Evolutionary conservation across 2,113 vertebrate genomes (phyloP).

Genomic region (Andinoacara biseriatus): DNA sequence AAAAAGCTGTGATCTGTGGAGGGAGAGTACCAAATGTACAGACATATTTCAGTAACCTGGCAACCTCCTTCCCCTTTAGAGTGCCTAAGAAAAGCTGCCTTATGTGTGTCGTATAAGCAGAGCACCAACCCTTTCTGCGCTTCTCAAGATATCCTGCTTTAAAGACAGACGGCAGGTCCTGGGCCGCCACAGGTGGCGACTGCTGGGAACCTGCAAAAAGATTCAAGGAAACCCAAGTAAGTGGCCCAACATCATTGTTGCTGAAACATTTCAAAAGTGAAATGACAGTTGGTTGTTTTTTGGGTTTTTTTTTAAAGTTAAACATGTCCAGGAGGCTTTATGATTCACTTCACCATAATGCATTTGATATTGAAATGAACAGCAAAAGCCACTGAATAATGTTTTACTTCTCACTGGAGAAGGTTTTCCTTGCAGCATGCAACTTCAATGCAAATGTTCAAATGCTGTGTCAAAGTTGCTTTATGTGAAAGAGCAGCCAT

Average conservation of each 20-base stretch:
- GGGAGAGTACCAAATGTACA: not conserved
- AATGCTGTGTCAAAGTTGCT: conserved; percentile 76
- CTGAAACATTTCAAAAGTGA: not conserved
- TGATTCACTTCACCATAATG: not conserved
- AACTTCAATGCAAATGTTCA: conserved; percentile 74
- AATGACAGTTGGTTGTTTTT: not conserved
- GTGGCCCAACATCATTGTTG: not conserved
- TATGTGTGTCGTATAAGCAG: not conserved
- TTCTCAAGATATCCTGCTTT: conserved; percentile 96
- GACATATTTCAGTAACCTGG: not conserved
- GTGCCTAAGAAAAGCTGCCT: not conserved
- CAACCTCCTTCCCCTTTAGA: not conserved
- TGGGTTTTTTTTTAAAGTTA: not conserved
- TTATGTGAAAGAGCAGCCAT: conserved; percentile 73
- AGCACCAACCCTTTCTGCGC: conserved; percentile 89
- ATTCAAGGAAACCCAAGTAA: not conserved
- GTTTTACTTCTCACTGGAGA: conserved; percentile 15
- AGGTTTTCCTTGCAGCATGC: conserved; percentile 32
- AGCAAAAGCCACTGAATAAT: not conserved
- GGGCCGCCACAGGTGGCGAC: conserved; percentile 88
- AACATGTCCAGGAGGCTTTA: conserved; percentile 15
- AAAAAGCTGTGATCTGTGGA: conserved; percentile 94
- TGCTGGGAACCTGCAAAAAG: conserved; percentile 83
- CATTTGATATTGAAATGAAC: conserved; percentile 12
- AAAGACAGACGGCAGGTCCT: conserved; percentile 88